Evolutionary conservation across 1,140 invertebrate species (phyloP).

Genomic region (Drosophila mayri): DNA sequence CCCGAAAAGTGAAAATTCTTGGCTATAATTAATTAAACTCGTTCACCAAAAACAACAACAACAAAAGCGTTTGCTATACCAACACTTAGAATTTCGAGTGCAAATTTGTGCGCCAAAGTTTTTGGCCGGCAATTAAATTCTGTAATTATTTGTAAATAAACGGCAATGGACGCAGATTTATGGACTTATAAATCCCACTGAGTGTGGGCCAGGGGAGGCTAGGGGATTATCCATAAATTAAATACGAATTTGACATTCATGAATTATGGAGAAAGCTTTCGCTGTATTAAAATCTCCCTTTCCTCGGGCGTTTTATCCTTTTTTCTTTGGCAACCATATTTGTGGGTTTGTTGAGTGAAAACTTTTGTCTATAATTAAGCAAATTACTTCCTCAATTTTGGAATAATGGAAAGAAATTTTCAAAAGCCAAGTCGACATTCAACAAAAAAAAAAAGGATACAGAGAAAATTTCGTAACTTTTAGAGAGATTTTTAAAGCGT

Average conservation of each 20-base stretch:
- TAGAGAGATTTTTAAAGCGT: no score
- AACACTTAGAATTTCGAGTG: constrained; percentile 32
- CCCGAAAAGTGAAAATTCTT: constrained; percentile 59
- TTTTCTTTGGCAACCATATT: constrained; percentile 14
- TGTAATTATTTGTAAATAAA: constrained; percentile 55
- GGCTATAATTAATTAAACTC: constrained; percentile 48
- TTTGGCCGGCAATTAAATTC: constrained; percentile 44
- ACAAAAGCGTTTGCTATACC: constrained; percentile 7
- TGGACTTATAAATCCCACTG: constrained; percentile 46
- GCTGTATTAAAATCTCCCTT: background rate
- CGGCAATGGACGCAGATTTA: constrained; percentile 48
- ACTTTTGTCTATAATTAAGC: constrained; percentile 36
- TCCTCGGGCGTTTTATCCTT: background rate
- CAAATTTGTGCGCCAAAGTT: constrained; percentile 44
- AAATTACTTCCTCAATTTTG: constrained; percentile 27
- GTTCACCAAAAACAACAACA: constrained; percentile 35
- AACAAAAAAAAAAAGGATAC: constrained; percentile 1
- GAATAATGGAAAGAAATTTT: constrained; percentile 6
- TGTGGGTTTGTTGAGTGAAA: constrained; percentile 14
- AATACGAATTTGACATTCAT: constrained; percentile 46
- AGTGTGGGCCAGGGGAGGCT: background rate
- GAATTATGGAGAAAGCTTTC: constrained; percentile 32
- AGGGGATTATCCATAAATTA: constrained; percentile 41
- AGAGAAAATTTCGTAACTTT: background rate
- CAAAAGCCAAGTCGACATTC: constrained; percentile 10